These are phyloP conservation scores for Eubucco bourcierii DNA, from an alignment of 2,113 vertebrate genomes.

Conservation along the genomic window DNA sequence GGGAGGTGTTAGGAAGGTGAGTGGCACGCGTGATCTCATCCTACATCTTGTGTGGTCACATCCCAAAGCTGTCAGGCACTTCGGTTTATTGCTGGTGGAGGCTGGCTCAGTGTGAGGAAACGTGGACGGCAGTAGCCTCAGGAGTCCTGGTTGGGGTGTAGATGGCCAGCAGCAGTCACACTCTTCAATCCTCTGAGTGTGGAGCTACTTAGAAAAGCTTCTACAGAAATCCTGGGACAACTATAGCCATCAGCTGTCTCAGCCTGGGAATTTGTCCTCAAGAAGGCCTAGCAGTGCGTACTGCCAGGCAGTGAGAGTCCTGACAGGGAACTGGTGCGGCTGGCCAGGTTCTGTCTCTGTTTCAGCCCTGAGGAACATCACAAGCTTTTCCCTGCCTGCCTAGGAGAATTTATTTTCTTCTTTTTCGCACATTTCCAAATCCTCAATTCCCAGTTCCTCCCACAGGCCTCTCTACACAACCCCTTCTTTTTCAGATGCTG, in stretches of 20 bases:
- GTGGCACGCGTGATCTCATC: background rate
- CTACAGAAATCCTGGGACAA: background rate
- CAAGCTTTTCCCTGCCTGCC: background rate
- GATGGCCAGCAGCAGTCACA: background rate
- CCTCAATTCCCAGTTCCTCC: background rate
- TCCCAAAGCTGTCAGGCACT: background rate
- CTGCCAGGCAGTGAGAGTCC: background rate
- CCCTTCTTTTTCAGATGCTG: background rate
- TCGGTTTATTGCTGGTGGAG: background rate
- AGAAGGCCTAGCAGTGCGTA: background rate
- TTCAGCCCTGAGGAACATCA: background rate
- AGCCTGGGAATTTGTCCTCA: background rate
- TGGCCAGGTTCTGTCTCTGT: background rate
- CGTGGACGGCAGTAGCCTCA: background rate
- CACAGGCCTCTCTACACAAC: background rate
- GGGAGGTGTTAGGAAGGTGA: background rate
- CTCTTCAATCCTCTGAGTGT: background rate
- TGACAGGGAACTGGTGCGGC: background rate
- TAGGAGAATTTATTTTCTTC: background rate
- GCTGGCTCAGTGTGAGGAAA: background rate
- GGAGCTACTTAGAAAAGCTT: background rate
- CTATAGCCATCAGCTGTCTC: background rate
- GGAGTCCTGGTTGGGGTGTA: rapidly evolving
- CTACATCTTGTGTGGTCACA: background rate
- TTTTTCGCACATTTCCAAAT: background rate